These are phyloP conservation scores for Hemibagrus guttatus DNA, from an alignment of 2,797 vertebrate species.

Conservation along the genomic window DNA sequence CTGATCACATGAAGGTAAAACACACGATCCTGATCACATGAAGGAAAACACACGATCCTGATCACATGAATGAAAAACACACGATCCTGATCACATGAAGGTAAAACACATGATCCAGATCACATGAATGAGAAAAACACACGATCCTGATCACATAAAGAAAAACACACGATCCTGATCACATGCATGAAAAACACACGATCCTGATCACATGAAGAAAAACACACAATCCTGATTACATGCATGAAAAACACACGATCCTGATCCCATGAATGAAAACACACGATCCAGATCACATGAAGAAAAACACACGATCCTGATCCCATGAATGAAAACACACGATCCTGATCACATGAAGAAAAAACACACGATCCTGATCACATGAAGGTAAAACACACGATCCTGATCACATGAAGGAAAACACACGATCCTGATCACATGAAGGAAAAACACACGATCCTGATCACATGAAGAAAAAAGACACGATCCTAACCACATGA, in stretches of 20 bases:
- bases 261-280: no score
- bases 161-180: not conserved
- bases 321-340: not conserved
- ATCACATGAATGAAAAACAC: not conserved
- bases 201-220: no score
- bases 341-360: no score
- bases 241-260: not conserved
- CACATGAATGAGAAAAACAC: not conserved
- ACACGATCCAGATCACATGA: no score
- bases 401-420: no score
- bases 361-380: not conserved
- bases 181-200: not conserved
- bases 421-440: not conserved
- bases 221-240: no score
- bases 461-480: not conserved
- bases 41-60: not conserved
- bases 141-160: no score
- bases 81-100: no score
- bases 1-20: no score
- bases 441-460: not conserved
- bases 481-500: not conserved
- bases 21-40: not conserved
- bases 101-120: not conserved
- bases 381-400: not conserved
- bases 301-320: not conserved